Evolutionary conservation across 2,113 vertebrate genomes (phyloP), one percentile per base, ranked within the genome.

Genomic region (Indicator maculatus): DNA sequence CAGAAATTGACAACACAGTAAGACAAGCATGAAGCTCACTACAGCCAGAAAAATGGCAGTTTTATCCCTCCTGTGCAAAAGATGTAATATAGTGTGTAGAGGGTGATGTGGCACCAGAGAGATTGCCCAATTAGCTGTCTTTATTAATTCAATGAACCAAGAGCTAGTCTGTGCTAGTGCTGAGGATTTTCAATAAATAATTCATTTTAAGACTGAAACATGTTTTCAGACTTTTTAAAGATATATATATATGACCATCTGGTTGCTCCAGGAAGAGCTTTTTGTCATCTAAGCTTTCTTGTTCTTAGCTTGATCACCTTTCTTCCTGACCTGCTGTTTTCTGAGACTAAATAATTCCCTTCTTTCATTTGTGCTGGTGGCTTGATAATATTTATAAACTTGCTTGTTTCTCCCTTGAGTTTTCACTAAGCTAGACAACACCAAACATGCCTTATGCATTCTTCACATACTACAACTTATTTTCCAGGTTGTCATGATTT

Each of bases 31-130:
- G 82, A 84, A 71, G 56, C 31, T 87, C 87, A 63, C 64, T 38
- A 38, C 75, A 89, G 47, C 75, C 63, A 79, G 65, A 72, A 60
- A 21, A 45, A 64, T 16, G 45, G 27, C 60, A 73, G 90, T 93
- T 95, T 94, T 85, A 91, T 83, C n/a, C 72, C 82, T 93, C 17
- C 63, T 82, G 90, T 73, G 66, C 70, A 83, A 30, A 77, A 85
- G 44, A 65, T 30, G 39, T 59, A 36, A 83, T 67, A 50, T 16
- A 71, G 33, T 19, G 8, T 38, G 79, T 80, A 52, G 16, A 47
- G n/a, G 14, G 82, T 38, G 56, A 69, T 3, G 11, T 3, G 7
- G 38, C 31, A 81, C n/a, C 44, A 52, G 72, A 77, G 55, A 24
- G 45, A 55, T 60, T 74, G 73, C 61, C 63, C 36, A 66, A 6